Evolutionary conservation across 1,140 invertebrate species (phyloP).

Genomic region (Odontomachus brunneus): DNA sequence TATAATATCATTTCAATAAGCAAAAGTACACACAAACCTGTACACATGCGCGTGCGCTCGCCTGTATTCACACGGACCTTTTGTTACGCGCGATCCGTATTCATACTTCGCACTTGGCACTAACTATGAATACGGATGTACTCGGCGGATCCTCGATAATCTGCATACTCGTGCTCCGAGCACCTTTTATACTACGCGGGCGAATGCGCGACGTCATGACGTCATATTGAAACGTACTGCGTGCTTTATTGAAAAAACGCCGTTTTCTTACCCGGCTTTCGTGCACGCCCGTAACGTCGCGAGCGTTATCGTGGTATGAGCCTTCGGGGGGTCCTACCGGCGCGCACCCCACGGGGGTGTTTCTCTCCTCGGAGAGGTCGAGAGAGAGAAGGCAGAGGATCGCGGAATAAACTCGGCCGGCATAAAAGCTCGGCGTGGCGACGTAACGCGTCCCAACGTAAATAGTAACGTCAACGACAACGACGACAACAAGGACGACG

Average conservation of each 20-base stretch:
- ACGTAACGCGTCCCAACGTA: slow-evolving; percentile 53
- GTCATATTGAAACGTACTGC: slow-evolving; percentile 1
- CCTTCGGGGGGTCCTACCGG: slow-evolving; percentile 7
- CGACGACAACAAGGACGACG: neutral
- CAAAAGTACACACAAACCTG: too few relatives aligned
- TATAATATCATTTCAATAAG: too few relatives aligned
- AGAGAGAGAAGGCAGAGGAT: slow-evolving; percentile 2
- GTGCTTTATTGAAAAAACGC: slow-evolving; percentile 16
- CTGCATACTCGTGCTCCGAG: neutral
- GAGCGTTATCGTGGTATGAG: neutral
- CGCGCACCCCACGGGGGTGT: slow-evolving; percentile 1
- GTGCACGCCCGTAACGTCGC: slow-evolving; percentile 15
- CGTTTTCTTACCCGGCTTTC: neutral
- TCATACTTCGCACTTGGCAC: too few relatives aligned
- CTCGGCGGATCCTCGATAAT: neutral
- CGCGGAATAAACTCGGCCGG: slow-evolving; percentile 48
- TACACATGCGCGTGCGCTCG: too few relatives aligned
- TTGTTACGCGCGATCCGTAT: too few relatives aligned
- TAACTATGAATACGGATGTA: neutral
- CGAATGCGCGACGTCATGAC: neutral
- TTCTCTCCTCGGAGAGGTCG: neutral
- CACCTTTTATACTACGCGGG: too few relatives aligned
- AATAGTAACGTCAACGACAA: slow-evolving; percentile 47
- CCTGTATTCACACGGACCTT: too few relatives aligned
- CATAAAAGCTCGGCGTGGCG: slow-evolving; percentile 43